Conservation (phyloP, 2,888 invertebrate genomes). For the Lymantria dispar region DNA sequence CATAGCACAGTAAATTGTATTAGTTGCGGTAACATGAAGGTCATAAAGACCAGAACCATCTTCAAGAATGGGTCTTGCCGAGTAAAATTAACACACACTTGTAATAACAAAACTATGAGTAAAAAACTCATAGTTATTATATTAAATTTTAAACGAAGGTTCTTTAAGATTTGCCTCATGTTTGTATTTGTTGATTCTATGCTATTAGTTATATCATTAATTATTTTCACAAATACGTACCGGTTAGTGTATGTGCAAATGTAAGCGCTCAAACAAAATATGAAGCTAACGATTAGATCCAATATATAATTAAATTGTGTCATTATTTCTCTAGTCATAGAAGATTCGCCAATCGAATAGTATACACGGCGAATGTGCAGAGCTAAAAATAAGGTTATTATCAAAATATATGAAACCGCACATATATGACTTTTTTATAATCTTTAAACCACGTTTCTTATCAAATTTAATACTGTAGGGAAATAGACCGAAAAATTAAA, state of each 20-base stretch:
- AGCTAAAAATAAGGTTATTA: constrained; percentile 42
- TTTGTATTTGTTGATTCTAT: constrained; percentile 33
- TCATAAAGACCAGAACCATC: constrained; percentile 47
- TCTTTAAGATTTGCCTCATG: constrained; percentile 34
- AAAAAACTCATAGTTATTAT: constrained; percentile 32
- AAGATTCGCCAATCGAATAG: constrained; percentile 32
- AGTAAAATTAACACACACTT: constrained; percentile 50
- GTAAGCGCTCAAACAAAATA: constrained; percentile 48
- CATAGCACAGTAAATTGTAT: constrained; percentile 53
- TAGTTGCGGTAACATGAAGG: constrained; percentile 57
- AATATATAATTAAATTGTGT: constrained; percentile 61
- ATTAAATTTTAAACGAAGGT: constrained; percentile 43
- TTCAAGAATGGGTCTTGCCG: constrained; percentile 55
- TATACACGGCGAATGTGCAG: constrained; percentile 49
- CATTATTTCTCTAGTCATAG: constrained; percentile 46
- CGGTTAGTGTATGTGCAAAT: constrained; percentile 48
- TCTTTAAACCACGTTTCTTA: constrained; percentile 32
- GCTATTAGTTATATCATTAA: constrained; percentile 49
- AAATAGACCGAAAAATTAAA: constrained; percentile 45
- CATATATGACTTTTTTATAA: constrained; percentile 52
- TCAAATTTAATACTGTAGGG: constrained; percentile 46
- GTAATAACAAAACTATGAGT: constrained; percentile 32
- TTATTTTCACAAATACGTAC: constrained; percentile 46
- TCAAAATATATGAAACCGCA: constrained; percentile 39
- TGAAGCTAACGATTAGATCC: constrained; percentile 43